phyloP scores from a whole-genome alignment of 2,888 invertebrate species.

The Embidobia sp. region DNA sequence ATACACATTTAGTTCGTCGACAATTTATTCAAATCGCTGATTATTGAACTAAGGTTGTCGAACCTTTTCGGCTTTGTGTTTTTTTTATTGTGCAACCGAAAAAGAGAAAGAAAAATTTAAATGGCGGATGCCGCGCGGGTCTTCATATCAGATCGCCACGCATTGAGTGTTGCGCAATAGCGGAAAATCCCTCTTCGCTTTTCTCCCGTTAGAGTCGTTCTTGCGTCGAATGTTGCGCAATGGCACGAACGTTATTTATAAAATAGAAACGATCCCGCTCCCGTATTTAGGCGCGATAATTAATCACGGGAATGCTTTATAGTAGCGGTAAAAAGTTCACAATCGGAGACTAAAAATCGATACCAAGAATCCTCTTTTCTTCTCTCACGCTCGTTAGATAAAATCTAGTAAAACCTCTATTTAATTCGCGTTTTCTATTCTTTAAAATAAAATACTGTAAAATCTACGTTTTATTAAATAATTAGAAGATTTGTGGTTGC shows the following conservation, averaged over 20 bases:
- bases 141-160: conserved; percentile 56
- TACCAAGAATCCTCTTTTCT: conserved; percentile 1
- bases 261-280: conserved; percentile 53
- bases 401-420: too few species aligned
- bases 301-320: conserved; percentile 30
- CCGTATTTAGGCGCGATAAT: conserved; percentile 54
- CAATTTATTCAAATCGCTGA: not conserved
- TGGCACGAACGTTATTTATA: conserved; percentile 51
- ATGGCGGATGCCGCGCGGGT: conserved; percentile 37
- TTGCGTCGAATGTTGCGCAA: conserved; percentile 57
- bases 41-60: conserved; percentile 9
- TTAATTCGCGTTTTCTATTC: too few species aligned
- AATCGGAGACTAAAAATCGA: not conserved
- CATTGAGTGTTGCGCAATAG: conserved; percentile 53
- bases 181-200: conserved; percentile 59
- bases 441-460: too few species aligned
- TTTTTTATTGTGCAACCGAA: conserved; percentile 52
- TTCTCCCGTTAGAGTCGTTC: conserved; percentile 48
- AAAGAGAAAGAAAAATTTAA: conserved; percentile 38
- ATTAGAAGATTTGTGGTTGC: too few species aligned
- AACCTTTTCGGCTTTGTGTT: conserved; percentile 34
- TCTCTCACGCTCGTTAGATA: too few species aligned
- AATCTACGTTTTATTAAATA: too few species aligned
- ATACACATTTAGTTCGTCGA: too few species aligned
- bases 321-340: conserved; percentile 7